A percentile compares a stretch with the other conserved stretches of the same genome.
Conservation (phyloP, 2,113 vertebrate species). For the Ciconia maguari region DNA sequence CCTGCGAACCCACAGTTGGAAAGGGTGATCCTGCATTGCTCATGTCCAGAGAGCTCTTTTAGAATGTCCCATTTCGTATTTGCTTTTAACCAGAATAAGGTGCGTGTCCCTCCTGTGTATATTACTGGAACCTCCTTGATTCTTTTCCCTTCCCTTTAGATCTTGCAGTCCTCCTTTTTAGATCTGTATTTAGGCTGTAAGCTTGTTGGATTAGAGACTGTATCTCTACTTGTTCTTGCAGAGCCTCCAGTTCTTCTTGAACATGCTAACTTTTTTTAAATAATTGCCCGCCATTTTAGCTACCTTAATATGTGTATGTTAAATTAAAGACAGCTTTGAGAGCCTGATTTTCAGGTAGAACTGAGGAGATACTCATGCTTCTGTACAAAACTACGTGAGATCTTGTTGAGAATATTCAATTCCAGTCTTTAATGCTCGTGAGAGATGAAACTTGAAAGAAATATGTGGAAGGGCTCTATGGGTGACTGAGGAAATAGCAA, state of each 20-base stretch:
- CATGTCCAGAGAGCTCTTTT: fast-evolving
- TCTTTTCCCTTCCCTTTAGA: neutral
- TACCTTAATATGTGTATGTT: neutral
- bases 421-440: neutral
- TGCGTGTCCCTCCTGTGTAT: fast-evolving
- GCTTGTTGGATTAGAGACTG: neutral
- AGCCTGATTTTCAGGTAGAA: neutral
- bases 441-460: neutral
- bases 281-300: neutral
- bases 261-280: neutral
- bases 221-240: neutral
- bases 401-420: neutral
- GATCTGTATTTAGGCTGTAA: fast-evolving
- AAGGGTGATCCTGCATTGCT: neutral
- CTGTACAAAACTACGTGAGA: neutral
- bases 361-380: neutral
- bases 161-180: neutral
- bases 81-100: neutral
- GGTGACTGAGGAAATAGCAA: neutral
- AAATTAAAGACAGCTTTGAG: neutral
- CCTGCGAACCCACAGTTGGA: fast-evolving
- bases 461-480: neutral
- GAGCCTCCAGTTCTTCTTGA: neutral
- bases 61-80: neutral
- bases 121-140: neutral